Percentiles rank a stretch among this genome's conserved stretches.
phyloP scores from a whole-genome alignment of 2,888 invertebrate species.

The Lasiommata megera region DNA sequence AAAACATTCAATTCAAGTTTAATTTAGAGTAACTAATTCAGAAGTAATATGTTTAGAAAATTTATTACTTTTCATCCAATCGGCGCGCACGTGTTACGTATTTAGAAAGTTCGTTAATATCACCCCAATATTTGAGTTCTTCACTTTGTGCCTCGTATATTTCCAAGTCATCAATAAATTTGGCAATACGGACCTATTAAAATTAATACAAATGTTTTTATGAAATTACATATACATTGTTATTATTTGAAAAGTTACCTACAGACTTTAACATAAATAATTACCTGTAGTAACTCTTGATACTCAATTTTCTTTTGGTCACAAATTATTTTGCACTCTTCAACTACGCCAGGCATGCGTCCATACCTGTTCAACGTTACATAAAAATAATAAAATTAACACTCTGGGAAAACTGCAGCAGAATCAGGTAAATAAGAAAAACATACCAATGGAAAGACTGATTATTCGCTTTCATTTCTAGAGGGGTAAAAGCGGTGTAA shows the following conservation, averaged over 20 bases:
- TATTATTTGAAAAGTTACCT: neutral
- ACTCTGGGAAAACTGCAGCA: neutral
- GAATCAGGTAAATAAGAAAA: neutral
- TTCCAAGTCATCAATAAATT: conserved; percentile 91
- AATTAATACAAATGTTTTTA: neutral
- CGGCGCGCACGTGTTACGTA: conserved; percentile 91
- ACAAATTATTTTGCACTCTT: conserved; percentile 90
- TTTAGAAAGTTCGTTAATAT: conserved; percentile 89
- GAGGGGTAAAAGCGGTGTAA: conserved; percentile 88
- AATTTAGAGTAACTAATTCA: neutral
- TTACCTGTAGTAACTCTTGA: conserved; percentile 87
- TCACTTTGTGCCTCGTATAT: conserved; percentile 90
- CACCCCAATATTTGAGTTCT: conserved; percentile 93
- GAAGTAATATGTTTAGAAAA: neutral
- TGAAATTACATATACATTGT: neutral
- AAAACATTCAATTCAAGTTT: neutral
- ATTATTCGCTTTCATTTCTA: conserved; percentile 94
- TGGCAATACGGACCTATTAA: conserved; percentile 83
- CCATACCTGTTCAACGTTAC: conserved; percentile 79
- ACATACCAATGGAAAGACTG: conserved; percentile 91
- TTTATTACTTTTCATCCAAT: conserved; percentile 84
- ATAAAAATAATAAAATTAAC: neutral
- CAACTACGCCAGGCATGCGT: conserved; percentile 89
- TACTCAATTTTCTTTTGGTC: conserved; percentile 92
- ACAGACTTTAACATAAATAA: neutral